Evolutionary conservation across 1,140 invertebrate genomes (phyloP).

Genomic region (Cyphomyrmex costatus): DNA sequence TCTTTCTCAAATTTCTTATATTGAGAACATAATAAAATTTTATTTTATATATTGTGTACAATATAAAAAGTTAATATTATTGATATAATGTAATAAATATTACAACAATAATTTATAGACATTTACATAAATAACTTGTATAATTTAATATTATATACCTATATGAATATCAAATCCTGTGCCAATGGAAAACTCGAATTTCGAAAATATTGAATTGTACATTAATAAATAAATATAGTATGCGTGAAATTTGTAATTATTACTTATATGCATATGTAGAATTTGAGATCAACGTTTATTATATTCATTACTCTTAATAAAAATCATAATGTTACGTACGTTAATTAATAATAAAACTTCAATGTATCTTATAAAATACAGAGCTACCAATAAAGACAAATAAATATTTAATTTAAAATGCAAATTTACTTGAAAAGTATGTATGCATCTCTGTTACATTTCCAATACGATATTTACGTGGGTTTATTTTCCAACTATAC

Average conservation of each 20-base stretch:
- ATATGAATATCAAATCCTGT: background rate
- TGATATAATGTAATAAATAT: background rate
- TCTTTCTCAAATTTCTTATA: background rate
- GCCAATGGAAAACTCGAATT: background rate
- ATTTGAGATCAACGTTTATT: background rate
- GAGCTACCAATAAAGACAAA: background rate
- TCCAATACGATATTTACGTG: background rate
- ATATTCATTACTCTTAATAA: conserved; percentile 18
- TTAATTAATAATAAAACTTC: background rate
- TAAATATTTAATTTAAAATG: background rate
- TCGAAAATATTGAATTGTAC: background rate
- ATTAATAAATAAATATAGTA: conserved; percentile 12
- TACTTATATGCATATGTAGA: background rate
- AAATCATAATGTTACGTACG: background rate
- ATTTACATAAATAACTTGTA: background rate
- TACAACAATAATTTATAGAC: background rate
- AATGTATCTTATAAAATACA: background rate
- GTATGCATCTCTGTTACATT: background rate
- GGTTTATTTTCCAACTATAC: conserved; percentile 10
- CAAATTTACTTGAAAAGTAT: conserved; percentile 9
- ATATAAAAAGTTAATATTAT: background rate
- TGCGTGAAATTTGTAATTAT: background rate
- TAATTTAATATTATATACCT: background rate
- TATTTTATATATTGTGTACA: background rate
- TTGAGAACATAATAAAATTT: background rate